A percentile compares a stretch with the other conserved stretches of the same genome.
Conservation (phyloP, 2,113 vertebrate species). For the Coryphaenoides rupestris region DNA sequence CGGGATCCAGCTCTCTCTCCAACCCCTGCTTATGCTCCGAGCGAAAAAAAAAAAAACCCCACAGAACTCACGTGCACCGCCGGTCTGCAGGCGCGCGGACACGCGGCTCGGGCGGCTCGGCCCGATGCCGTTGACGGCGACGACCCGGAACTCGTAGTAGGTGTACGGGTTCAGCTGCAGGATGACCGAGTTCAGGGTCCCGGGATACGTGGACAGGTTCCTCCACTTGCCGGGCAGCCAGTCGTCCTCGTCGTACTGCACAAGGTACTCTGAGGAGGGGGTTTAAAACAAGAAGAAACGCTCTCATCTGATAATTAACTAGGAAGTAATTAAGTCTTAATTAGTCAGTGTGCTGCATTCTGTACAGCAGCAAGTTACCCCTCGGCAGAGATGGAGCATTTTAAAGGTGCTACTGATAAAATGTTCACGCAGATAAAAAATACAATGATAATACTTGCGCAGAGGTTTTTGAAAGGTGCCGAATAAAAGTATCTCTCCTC, state of each 20-base stretch:
- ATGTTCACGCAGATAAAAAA: no score
- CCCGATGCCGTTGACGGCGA: constrained; percentile 87
- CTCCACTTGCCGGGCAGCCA: constrained; percentile 85
- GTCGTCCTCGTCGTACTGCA: constrained; percentile 92
- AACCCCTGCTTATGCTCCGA: no score
- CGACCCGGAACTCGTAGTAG: constrained; percentile 91
- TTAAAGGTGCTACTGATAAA: no score
- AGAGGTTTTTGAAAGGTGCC: no score
- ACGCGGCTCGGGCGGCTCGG: constrained; percentile 85
- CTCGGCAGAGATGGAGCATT: no score
- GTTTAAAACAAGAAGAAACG: not conserved
- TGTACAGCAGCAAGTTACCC: no score
- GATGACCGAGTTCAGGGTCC: constrained; percentile 83
- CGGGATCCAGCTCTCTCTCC: not conserved
- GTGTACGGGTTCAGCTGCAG: constrained; percentile 87
- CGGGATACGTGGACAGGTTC: constrained; percentile 87
- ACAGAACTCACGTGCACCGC: constrained; percentile 83
- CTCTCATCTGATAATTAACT: not conserved
- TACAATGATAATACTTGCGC: not conserved
- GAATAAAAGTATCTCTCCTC: no score
- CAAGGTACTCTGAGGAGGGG: constrained; percentile 77
- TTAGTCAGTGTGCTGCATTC: no score
- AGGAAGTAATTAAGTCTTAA: not conserved
- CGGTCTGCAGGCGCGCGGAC: constrained; percentile 86
- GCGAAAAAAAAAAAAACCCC: no score